Base-by-base conservation (phyloP, 1,140 invertebrate species). In the Cyrtorhinus lividipennis region DNA sequence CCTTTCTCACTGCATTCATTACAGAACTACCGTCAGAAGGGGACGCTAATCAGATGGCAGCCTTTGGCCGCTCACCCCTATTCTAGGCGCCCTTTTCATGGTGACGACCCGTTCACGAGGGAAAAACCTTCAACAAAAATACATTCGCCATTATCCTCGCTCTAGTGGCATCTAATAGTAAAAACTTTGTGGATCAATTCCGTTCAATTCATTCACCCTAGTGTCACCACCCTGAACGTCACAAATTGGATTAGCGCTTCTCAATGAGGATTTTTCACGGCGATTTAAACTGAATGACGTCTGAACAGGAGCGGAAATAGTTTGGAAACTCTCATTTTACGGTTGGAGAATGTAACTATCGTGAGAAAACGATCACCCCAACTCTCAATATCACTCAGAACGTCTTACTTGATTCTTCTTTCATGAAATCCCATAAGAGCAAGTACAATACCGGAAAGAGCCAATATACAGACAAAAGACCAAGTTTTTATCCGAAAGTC, bases 1-100 rank as follows among this genome's bases (percentile, higher is more conserved):
- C 56, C 56, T 57, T 57, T 57, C 56, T 24, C 56, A 57, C 56
- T 57, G 56, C 56, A 57, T 57, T 57, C 56, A 57, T 57, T 57
- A 57, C 56, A 13, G 20, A 15, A 13, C 15, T 13, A 57, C 56
- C 56, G 56, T 24, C 15, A 15, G 30, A 15, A 8, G 5, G 30
- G 30, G 30, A 38, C 15, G 30, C 30, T 38, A 38, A 38, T 38
- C 30, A 38, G 30, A 38, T 38, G 30, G 30, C 30, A 15, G 30
- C 5, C 30, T 15, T 15, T 38, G 15, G 30, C 30, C 30, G 5
- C 30, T 38, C 30, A 8, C 30, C 30, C 15, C 30, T 38, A 38
- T 5, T 15, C 30, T 38, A 8, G 5, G 5, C 30, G 30, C 30
- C 30, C 15, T 38, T 38, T 38, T 15, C 5, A 38, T 15, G 30